Conservation (phyloP, 2,797 vertebrate species). For the Gadopsis bispinosus region DNA sequence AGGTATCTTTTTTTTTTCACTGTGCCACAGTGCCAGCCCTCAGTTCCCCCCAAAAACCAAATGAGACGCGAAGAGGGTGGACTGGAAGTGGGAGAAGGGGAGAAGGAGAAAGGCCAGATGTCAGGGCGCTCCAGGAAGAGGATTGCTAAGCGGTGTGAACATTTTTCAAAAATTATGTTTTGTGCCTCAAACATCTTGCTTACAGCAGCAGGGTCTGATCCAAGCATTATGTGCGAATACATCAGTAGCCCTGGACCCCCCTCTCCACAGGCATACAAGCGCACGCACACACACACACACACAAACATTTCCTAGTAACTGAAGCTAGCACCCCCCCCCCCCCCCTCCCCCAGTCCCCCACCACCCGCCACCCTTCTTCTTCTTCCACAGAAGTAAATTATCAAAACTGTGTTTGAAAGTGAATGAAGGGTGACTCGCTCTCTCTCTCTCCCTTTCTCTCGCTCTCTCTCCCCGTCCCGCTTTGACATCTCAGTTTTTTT, state of each 20-base stretch:
- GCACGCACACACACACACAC: slow-evolving; percentile 40
- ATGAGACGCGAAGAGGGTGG: slow-evolving; percentile 67
- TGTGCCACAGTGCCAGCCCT: slow-evolving; percentile 39
- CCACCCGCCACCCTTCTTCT: slow-evolving; percentile 82
- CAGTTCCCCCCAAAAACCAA: slow-evolving; percentile 36
- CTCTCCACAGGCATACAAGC: slow-evolving; percentile 63
- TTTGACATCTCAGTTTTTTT: slow-evolving; percentile 98
- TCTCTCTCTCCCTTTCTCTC: slow-evolving; percentile 87
- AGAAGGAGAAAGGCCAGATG: slow-evolving; percentile 81
- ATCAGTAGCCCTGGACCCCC: slow-evolving; percentile 84
- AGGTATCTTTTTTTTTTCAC: slow-evolving; percentile 56
- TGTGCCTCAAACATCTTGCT: slow-evolving; percentile 90
- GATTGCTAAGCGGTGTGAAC: slow-evolving; percentile 85
- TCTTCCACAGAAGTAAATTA: slow-evolving; percentile 93
- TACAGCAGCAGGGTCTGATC: slow-evolving; percentile 91
- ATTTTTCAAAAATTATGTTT: slow-evolving; percentile 84
- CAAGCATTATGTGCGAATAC: slow-evolving; percentile 89
- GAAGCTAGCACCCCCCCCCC: slow-evolving; percentile 74
- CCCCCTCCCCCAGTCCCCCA: slow-evolving; percentile 16
- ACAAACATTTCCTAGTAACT: slow-evolving; percentile 69
- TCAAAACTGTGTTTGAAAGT: slow-evolving; percentile 99
- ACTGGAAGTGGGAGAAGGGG: slow-evolving; percentile 72
- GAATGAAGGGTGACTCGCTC: slow-evolving; percentile 93
- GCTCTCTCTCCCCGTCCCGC: slow-evolving; percentile 87
- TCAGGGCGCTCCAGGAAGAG: slow-evolving; percentile 80